Conservation (phyloP, 2,888 invertebrate species). For the Parnassius smintheus region DNA sequence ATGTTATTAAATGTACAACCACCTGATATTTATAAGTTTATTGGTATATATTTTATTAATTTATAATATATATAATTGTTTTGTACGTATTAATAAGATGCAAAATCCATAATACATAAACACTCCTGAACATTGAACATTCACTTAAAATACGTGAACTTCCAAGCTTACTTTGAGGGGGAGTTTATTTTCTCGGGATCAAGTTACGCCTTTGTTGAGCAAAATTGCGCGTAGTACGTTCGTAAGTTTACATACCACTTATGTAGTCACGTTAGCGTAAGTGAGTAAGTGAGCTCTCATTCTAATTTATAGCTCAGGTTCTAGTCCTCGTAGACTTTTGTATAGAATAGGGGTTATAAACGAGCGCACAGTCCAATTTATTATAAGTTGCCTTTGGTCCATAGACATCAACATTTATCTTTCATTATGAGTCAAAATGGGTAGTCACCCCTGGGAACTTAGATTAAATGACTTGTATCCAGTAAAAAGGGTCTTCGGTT, state of each 20-base stretch:
- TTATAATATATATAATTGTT: neutral
- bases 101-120: constrained; percentile 7
- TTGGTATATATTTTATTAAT: too few relatives aligned
- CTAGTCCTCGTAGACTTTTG: too few relatives aligned
- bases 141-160: constrained; percentile 3
- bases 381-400: too few relatives aligned
- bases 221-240: constrained; percentile 18
- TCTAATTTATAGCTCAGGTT: constrained; percentile 7
- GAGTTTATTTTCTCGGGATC: constrained; percentile 18
- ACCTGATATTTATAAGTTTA: too few relatives aligned
- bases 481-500: too few relatives aligned
- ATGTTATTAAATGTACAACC: too few relatives aligned
- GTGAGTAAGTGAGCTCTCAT: constrained; percentile 11
- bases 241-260: constrained; percentile 25
- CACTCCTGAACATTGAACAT: constrained; percentile 15
- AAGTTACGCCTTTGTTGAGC: constrained; percentile 24
- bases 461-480: too few relatives aligned
- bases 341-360: too few relatives aligned
- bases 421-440: too few relatives aligned
- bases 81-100: neutral
- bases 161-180: neutral
- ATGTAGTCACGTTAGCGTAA: constrained; percentile 22
- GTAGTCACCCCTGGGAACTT: too few relatives aligned
- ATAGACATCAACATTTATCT: too few relatives aligned
- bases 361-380: too few relatives aligned